Base-by-base conservation (phyloP, 2,113 vertebrate species). In the Kryptolebias marmoratus region DNA sequence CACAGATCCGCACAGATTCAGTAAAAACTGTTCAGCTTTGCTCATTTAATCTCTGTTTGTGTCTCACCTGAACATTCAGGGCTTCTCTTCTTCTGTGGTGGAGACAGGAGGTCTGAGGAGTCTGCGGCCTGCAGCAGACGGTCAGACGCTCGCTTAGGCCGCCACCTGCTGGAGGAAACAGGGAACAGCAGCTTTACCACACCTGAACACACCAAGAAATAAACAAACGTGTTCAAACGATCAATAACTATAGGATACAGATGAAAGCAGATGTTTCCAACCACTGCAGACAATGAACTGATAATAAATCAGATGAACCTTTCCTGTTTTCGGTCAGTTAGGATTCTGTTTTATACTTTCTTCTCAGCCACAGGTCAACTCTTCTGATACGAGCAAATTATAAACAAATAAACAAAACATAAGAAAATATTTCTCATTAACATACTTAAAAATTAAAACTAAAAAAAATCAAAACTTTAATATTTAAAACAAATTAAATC, bases 101-200 rank as follows among this genome's bases (percentile, higher is more conserved):
- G 81, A 39, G 71, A 73, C 30, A 2, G 52, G 4, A 0, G 30
- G 53, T 63, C 52, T 0, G 57, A 60, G 30, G 57, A 32, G 14
- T 28, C 56, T 0, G n/a, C 66, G 2, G 68, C 50, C 39, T 4
- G 66, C 44, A 84, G 78, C 48, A 87, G 79, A 0, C 75, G 81
- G 73, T 92, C 89, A 27, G 92, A 93, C 0, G 87, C 89, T 83
- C 89, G 79, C 72, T 88, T 93, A 18, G 92, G 91, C 3, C 88
- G 90, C 92, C 91, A 90, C 11, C 92, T 93, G 61, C 70, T 85
- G 84, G 77, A 75, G 0, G 2, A 68, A 45, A 56, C 1, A n/a
- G 5, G 10, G 4, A 47, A 62, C 32, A 13, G 68, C 7, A 2
- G 50, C 8, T 11, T 31, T 3, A 4, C 5, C 2, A n/a, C 30